These are phyloP conservation scores for Amiota communis DNA, from an alignment of 2,888 invertebrate genomes.

Conservation along the genomic window DNA sequence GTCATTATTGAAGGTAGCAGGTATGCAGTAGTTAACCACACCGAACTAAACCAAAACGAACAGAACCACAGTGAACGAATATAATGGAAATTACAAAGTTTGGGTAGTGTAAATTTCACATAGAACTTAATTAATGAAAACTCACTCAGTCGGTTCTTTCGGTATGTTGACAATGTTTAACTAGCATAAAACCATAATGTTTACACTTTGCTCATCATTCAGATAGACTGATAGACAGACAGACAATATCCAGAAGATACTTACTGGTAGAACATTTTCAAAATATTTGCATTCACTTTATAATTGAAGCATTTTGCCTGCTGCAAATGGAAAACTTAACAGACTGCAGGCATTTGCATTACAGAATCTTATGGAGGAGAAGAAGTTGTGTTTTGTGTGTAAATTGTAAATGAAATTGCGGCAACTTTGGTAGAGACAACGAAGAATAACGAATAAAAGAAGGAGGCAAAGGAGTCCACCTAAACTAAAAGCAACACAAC, in stretches of 20 bases:
- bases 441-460: slow-evolving; percentile 10
- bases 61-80: background rate
- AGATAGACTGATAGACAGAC: background rate
- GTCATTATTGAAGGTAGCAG: background rate
- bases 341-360: background rate
- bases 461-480: background rate
- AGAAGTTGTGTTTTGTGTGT: slow-evolving; percentile 38
- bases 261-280: slow-evolving; percentile 19
- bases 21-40: too few relatives aligned
- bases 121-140: slow-evolving; percentile 23
- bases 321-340: background rate
- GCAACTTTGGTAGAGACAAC: slow-evolving; percentile 36
- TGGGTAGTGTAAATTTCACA: slow-evolving; percentile 12
- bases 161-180: background rate
- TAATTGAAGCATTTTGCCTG: slow-evolving; percentile 39
- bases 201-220: background rate
- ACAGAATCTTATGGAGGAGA: background rate
- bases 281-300: slow-evolving; percentile 48
- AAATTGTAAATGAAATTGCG: slow-evolving; percentile 51
- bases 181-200: slow-evolving; percentile 4
- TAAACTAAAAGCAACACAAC: slow-evolving; percentile 41
- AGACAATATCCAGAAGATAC: slow-evolving; percentile 26
- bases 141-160: background rate
- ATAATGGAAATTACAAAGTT: slow-evolving; percentile 6
- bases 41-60: too few relatives aligned